Evolutionary conservation across 2,888 invertebrate species (phyloP).

Genomic region (Dicranocentrus wangi): DNA sequence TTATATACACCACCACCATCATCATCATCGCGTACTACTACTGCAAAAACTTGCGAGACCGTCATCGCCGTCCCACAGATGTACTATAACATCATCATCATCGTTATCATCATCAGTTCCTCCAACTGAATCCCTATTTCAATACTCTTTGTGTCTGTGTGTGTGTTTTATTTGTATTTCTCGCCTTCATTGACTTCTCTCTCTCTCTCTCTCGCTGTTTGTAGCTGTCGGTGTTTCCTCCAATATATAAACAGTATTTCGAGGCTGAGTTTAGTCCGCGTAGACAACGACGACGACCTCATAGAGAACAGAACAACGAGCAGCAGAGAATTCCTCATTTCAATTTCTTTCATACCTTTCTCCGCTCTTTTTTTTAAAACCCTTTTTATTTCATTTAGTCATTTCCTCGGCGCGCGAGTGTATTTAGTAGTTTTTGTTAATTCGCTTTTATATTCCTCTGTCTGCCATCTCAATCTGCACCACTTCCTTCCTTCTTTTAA

Average conservation of each 20-base stretch:
- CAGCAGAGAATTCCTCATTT: constrained; percentile 48
- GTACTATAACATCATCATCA: not conserved
- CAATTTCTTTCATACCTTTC: constrained; percentile 54
- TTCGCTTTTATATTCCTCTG: too few species aligned
- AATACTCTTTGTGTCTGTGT: constrained; percentile 21
- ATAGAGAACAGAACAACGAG: constrained; percentile 34
- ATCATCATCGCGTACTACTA: not conserved
- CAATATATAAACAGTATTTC: not conserved
- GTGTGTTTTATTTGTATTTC: constrained; percentile 27
- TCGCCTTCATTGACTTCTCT: constrained; percentile 39
- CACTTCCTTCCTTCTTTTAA: constrained; percentile 18
- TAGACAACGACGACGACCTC: constrained; percentile 42
- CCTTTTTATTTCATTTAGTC: constrained; percentile 17
- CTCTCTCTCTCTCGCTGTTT: not conserved
- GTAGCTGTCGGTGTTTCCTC: not conserved
- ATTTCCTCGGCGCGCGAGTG: too few species aligned
- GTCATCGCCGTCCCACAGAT: constrained; percentile 4
- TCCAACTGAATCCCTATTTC: too few species aligned
- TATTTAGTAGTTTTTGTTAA: too few species aligned
- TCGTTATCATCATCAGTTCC: constrained; percentile 18
- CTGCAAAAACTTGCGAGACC: not conserved
- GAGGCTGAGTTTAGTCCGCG: too few species aligned
- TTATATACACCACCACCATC: constrained; percentile 17
- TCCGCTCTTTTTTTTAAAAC: too few species aligned
- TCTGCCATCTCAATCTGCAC: too few species aligned